A percentile compares a stretch with the other conserved stretches of the same genome.
Evolutionary conservation across 92 coral and sea anemone genomes (phyloP).

Genomic region (Virgularia gustaviana): DNA sequence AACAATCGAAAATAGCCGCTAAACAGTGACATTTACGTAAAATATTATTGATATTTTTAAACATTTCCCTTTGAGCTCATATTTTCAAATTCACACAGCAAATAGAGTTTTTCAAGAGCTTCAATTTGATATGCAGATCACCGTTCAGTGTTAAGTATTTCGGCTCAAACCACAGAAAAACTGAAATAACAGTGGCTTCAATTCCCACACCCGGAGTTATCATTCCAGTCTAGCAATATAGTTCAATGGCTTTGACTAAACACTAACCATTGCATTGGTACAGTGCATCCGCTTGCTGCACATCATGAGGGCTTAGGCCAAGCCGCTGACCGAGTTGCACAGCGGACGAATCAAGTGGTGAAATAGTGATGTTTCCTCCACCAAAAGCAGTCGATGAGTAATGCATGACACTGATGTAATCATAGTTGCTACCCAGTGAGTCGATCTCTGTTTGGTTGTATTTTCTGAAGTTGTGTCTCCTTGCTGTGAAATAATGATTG

Average conservation of each 20-base stretch:
- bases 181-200: background rate
- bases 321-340: constrained; percentile 38
- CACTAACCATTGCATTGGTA: constrained; percentile 39
- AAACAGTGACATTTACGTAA: too few species aligned
- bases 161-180: too few species aligned
- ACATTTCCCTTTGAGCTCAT: too few species aligned
- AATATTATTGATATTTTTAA: too few species aligned
- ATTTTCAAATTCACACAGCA: too few species aligned
- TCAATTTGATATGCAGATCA: too few species aligned
- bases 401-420: constrained; percentile 82
- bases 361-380: constrained; percentile 36
- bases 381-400: constrained; percentile 76
- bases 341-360: constrained; percentile 29
- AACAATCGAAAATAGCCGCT: too few species aligned
- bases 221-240: background rate
- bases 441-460: constrained; percentile 73
- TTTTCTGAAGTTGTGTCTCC: constrained; percentile 70
- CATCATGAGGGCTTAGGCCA: constrained; percentile 40
- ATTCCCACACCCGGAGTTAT: too few species aligned
- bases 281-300: constrained; percentile 30
- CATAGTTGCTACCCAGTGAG: constrained; percentile 72
- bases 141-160: too few species aligned
- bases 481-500: too few species aligned
- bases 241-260: background rate
- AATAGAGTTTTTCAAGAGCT: too few species aligned